Percentiles rank a stretch among this genome's conserved stretches.
Evolutionary conservation across 2,113 vertebrate species (phyloP).

Genomic region (Cavia aperea): DNA sequence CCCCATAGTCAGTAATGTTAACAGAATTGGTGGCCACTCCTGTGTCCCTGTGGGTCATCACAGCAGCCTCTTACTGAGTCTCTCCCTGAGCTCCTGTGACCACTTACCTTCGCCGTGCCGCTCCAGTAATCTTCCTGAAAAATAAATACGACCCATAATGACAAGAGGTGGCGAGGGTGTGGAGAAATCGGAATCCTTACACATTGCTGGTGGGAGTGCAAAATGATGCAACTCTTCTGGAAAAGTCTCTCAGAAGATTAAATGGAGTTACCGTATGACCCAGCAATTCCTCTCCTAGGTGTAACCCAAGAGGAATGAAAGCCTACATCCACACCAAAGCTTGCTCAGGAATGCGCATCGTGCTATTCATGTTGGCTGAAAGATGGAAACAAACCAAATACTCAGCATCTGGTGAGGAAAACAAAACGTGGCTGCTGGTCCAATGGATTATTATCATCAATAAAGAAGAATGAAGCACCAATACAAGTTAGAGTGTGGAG

Average conservation of each 20-base stretch:
- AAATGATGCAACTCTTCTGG: background rate
- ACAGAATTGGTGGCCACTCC: background rate
- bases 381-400: background rate
- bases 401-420: background rate
- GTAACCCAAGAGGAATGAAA: background rate
- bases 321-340: background rate
- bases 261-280: background rate
- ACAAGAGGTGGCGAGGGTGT: background rate
- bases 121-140: background rate
- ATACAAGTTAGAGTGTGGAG: fast-evolving
- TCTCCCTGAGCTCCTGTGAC: background rate
- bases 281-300: background rate
- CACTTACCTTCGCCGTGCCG: background rate
- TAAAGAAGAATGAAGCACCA: background rate
- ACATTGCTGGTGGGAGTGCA: background rate
- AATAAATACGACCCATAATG: background rate
- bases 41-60: background rate
- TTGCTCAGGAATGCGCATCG: background rate
- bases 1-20: background rate
- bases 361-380: background rate
- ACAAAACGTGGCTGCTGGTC: background rate
- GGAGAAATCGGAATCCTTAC: background rate
- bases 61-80: background rate
- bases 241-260: background rate
- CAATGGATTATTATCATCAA: background rate